Conservation (phyloP, 2,888 invertebrate species). For the Drosophila borealis region DNA sequence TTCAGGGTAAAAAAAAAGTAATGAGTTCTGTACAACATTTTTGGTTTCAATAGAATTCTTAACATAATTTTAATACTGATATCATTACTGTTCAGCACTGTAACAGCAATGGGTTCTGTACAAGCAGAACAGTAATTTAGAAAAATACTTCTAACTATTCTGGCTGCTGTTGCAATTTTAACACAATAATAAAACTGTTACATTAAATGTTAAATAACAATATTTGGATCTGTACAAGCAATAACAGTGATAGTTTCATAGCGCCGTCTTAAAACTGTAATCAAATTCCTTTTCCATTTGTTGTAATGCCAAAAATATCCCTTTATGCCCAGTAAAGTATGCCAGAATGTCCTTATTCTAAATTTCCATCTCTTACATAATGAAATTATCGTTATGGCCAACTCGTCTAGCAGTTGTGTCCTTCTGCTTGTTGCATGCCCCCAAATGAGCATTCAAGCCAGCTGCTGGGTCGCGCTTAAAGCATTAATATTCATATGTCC, state of each 20-base stretch:
- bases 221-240: neutral
- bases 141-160: too few relatives aligned
- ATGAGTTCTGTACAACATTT: too few relatives aligned
- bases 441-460: constrained; percentile 20
- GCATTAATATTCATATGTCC: constrained; percentile 74
- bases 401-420: constrained; percentile 10
- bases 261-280: neutral
- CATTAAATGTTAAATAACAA: too few relatives aligned
- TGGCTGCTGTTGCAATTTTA: too few relatives aligned
- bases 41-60: neutral
- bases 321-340: neutral
- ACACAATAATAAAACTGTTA: too few relatives aligned
- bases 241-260: neutral
- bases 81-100: neutral
- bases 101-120: too few relatives aligned
- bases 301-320: neutral
- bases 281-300: neutral
- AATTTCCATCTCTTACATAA: constrained; percentile 23
- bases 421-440: constrained; percentile 57
- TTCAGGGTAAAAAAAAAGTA: too few relatives aligned
- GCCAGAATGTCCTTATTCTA: neutral
- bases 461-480: constrained; percentile 19
- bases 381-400: constrained; percentile 49
- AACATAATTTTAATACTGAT: neutral
- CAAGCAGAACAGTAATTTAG: too few relatives aligned